phyloP scores from a whole-genome alignment of 2,888 invertebrate genomes.

The Podabrus alpinus region DNA sequence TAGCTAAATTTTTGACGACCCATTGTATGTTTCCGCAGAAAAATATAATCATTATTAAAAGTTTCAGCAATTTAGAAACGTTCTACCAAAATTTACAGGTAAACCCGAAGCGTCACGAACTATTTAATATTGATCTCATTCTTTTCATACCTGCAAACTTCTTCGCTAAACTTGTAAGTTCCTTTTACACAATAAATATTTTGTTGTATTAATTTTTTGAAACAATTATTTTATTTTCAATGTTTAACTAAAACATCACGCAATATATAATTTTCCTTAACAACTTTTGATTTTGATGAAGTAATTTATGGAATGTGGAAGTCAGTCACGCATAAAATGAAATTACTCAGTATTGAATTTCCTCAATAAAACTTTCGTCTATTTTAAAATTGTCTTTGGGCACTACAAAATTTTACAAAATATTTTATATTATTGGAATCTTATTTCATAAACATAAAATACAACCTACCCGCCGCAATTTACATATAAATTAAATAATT shows the following conservation, averaged over 20 bases:
- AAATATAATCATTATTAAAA: no score
- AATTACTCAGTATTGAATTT: background rate
- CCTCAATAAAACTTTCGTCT: background rate
- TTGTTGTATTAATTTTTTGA: background rate
- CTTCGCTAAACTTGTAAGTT: background rate
- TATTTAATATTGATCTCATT: slow-evolving; percentile 28
- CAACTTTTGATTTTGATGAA: background rate
- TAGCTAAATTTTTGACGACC: no score
- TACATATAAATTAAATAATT: no score
- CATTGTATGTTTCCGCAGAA: no score
- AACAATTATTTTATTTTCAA: background rate
- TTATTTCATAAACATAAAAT: no score
- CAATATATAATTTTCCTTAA: background rate
- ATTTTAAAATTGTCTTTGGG: background rate
- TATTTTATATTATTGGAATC: no score
- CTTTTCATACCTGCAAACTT: slow-evolving; percentile 19
- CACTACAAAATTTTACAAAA: no score
- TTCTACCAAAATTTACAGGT: slow-evolving; percentile 7
- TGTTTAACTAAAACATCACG: background rate
- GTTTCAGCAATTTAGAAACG: background rate
- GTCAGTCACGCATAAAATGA: background rate
- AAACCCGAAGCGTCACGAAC: slow-evolving; percentile 14
- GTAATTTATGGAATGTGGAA: background rate
- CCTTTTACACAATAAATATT: background rate
- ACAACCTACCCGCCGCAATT: no score